These are phyloP conservation scores for Hormaphis cornu DNA, from an alignment of 1,140 invertebrate genomes.

Conservation along the genomic window DNA sequence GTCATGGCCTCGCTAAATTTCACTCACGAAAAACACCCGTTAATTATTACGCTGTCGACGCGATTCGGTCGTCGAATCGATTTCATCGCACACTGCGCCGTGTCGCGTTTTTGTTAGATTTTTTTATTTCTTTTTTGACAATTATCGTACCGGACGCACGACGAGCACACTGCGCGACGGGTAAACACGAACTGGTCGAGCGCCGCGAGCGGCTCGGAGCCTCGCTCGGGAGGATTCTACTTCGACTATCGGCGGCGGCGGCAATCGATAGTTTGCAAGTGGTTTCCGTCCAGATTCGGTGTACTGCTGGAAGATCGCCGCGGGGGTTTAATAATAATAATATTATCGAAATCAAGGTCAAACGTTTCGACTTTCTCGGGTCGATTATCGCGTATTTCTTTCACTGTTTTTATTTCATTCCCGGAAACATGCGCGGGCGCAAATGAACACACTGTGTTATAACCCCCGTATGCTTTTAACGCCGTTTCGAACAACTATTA, in stretches of 20 bases:
- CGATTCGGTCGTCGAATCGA: too few relatives aligned
- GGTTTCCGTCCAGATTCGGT: neutral
- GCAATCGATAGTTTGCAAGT: neutral
- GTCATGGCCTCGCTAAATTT: too few relatives aligned
- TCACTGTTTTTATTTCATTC: neutral
- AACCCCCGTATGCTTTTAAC: too few relatives aligned
- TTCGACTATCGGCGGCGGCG: constrained; percentile 24
- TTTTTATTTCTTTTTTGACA: too few relatives aligned
- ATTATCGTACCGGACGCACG: neutral
- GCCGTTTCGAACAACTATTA: too few relatives aligned
- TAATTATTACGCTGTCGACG: too few relatives aligned
- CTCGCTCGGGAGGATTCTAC: constrained; percentile 7
- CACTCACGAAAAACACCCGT: too few relatives aligned
- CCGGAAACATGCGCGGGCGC: too few relatives aligned
- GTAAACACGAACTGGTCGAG: neutral
- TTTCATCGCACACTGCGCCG: neutral
- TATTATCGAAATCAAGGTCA: constrained; percentile 4
- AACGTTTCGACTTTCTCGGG: neutral
- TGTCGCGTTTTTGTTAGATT: too few relatives aligned
- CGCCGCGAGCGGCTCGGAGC: neutral
- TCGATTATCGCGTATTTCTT: neutral
- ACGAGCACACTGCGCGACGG: neutral
- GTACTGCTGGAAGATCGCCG: constrained; percentile 2
- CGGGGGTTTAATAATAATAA: constrained; percentile 10
- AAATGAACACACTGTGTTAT: too few relatives aligned